Base-by-base conservation (phyloP, 2,113 vertebrate species). In the Epinephelus fuscoguttatus region DNA sequence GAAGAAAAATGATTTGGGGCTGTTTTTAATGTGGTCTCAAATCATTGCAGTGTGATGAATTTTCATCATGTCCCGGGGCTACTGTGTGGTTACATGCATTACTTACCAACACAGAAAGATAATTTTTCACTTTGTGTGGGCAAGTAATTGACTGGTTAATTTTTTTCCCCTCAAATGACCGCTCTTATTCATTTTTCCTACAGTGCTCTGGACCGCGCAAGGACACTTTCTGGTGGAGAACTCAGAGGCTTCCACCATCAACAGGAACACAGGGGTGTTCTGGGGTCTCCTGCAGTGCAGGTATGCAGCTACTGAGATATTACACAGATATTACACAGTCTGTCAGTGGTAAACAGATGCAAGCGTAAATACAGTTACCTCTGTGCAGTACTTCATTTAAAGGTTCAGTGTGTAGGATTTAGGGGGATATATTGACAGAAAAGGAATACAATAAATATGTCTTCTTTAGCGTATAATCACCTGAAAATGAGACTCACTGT, bases 211-310 rank as follows among this genome's bases (percentile, higher is more conserved):
- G 98, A 99, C 98, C 4, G 98, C 98, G 53, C 98, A 99, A 91
- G 98, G 98, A 86, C 96, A 95, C 53, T 99, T 98, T 82, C 91
- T 99, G 89, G 97, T 99, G 77, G 94, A 97, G 82, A 99, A 99
- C 93, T 99, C 98, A 0, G 96, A 99, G 84, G 97, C 97, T 63
- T 95, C 96, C 78, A 99, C 97, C 18, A 99, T 99, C 91, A 98
- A 97, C 91, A 97, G 96, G 89, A 99, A 99, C 93, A 99, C 98
- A 25, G 98, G 97, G 19, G 90, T 99, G 84, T 99, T 99, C 91
- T 99, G 98, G 98, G 98, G 97, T n/a, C 96, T 99, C 6, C 77
- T 99, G 23, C 98, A 99, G 84, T 99, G 94, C 92, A 99, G 98
- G 98, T 99, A 94, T 45, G 70, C 30, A 59, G 42, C 19, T 18